Percentiles rank a stretch among this genome's conserved stretches.
These are phyloP conservation scores for Aplodontia rufa DNA, from an alignment of 2,113 vertebrate genomes.

Conservation along the genomic window DNA sequence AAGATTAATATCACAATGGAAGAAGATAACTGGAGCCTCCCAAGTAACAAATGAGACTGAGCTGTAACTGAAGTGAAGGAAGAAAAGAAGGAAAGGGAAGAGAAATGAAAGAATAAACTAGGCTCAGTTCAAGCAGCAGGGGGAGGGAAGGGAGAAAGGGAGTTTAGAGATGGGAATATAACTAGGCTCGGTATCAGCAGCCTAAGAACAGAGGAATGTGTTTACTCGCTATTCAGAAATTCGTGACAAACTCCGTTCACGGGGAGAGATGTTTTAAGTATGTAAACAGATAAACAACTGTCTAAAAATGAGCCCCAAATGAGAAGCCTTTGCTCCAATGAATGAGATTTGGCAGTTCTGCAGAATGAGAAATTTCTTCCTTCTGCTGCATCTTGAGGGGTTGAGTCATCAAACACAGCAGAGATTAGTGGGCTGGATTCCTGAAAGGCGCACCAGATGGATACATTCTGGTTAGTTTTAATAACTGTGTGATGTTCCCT, in stretches of 20 bases:
- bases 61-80: not conserved
- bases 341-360: constrained; percentile 66
- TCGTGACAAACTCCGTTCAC: constrained; percentile 1
- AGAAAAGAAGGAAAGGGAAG: too few relatives aligned
- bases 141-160: too few relatives aligned
- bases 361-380: constrained; percentile 65
- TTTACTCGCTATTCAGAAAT: constrained; percentile 17
- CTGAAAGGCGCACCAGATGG: constrained; percentile 74
- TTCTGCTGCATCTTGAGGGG: constrained; percentile 37
- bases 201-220: not conserved
- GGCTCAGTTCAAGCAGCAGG: too few relatives aligned
- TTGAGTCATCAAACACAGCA: constrained; percentile 72
- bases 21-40: not conserved
- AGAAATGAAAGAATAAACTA: not conserved
- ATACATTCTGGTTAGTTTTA: constrained; percentile 56
- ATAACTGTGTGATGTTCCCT: constrained; percentile 50
- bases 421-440: constrained; percentile 68
- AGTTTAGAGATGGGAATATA: not conserved
- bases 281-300: constrained; percentile 59
- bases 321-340: constrained; percentile 40
- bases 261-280: not conserved
- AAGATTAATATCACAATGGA: not conserved
- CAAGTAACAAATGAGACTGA: not conserved
- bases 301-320: constrained; percentile 42
- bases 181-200: not conserved